These are phyloP conservation scores for Danio jaintianensis DNA, from an alignment of 2,797 vertebrate species.

Conservation along the genomic window DNA sequence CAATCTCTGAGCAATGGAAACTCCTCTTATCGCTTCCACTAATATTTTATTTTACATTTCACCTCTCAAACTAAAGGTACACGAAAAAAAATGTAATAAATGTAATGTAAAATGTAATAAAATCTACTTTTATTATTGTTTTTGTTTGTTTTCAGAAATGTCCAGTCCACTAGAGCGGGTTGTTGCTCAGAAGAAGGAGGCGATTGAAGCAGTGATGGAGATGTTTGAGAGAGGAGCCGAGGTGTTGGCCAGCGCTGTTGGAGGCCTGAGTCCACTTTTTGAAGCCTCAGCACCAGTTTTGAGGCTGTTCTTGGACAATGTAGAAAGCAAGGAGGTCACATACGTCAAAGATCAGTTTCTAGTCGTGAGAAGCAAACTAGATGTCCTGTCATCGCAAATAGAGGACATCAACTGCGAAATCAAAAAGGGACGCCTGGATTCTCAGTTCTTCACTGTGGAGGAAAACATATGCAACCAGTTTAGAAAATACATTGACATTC, in stretches of 20 bases:
- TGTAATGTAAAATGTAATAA: too few relatives aligned
- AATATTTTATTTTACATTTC: background rate
- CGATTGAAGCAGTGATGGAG: constrained; percentile 81
- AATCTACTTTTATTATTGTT: background rate
- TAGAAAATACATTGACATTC: constrained; percentile 80
- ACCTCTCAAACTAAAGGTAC: background rate
- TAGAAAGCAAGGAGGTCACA: constrained; percentile 80
- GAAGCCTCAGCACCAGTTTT: constrained; percentile 79
- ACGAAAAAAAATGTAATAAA: too few relatives aligned
- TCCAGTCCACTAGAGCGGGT: constrained; percentile 70
- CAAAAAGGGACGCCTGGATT: constrained; percentile 74
- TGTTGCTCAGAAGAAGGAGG: constrained; percentile 82
- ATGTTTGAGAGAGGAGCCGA: constrained; percentile 78
- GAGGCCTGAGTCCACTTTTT: constrained; percentile 78
- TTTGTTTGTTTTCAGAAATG: constrained; percentile 69
- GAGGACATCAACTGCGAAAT: constrained; percentile 79
- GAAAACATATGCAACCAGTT: constrained; percentile 83
- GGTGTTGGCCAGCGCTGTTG: constrained; percentile 79
- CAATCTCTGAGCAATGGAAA: background rate
- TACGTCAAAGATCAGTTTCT: constrained; percentile 83
- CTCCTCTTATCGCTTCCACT: background rate
- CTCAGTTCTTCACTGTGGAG: constrained; percentile 76
- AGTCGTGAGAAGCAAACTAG: constrained; percentile 73
- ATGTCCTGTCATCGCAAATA: constrained; percentile 76
- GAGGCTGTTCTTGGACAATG: constrained; percentile 77